Conservation (phyloP, 1,140 invertebrate species). For the Aphaenogaster rudis region DNA sequence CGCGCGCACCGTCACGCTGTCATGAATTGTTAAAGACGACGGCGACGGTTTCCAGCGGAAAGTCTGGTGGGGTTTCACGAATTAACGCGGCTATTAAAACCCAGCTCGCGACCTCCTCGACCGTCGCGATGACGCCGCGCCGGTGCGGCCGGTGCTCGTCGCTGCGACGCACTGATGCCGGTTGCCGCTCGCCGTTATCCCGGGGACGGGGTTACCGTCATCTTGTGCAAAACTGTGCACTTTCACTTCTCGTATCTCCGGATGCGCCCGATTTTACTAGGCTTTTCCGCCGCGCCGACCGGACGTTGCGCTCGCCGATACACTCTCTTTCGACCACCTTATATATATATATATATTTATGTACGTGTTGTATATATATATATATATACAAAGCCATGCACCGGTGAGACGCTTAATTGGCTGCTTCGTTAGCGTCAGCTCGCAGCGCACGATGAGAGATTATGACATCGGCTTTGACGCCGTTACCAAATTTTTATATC, state of each 20-base stretch:
- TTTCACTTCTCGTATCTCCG: slow-evolving; percentile 82
- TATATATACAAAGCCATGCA: slow-evolving; percentile 31
- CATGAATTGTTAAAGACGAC: slow-evolving; percentile 66
- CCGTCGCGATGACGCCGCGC: slow-evolving; percentile 47
- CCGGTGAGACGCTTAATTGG: slow-evolving; percentile 15
- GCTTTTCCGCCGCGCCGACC: slow-evolving; percentile 35
- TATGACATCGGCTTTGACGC: not conserved
- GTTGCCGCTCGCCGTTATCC: slow-evolving; percentile 64
- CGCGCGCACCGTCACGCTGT: slow-evolving; percentile 15
- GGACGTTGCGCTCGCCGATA: slow-evolving; percentile 44
- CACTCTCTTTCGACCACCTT: slow-evolving; percentile 41
- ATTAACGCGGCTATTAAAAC: slow-evolving; percentile 38
- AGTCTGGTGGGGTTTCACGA: slow-evolving; percentile 15
- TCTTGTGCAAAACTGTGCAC: slow-evolving; percentile 74
- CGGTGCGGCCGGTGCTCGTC: slow-evolving; percentile 38
- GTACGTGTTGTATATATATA: not conserved
- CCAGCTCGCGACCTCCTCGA: not conserved
- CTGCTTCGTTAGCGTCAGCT: slow-evolving; percentile 30
- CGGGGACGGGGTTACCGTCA: slow-evolving; percentile 62
- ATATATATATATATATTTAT: slow-evolving; percentile 30
- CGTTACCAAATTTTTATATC: not conserved
- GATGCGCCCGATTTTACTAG: slow-evolving; percentile 70
- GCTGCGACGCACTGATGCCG: slow-evolving; percentile 57
- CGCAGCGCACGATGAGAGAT: not conserved
- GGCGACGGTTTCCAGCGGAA: slow-evolving; percentile 8